Percentiles rank a stretch among this genome's conserved stretches.
Conservation (phyloP, 2,888 invertebrate genomes). For the Eustalomyia histrio region DNA sequence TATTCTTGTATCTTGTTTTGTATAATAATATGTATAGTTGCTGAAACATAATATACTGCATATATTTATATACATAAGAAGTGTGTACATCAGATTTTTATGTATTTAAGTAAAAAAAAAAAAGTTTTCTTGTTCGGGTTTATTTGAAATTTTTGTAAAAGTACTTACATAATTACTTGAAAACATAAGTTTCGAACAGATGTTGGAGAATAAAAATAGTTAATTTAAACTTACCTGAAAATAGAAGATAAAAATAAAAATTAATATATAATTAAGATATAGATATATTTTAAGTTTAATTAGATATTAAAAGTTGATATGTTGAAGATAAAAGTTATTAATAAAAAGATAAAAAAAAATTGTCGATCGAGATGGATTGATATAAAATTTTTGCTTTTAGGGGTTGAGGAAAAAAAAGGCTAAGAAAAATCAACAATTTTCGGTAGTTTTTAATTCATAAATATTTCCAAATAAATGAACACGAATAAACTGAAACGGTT, state of each 20-base stretch:
- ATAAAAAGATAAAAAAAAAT: too few species aligned
- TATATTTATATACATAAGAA: not conserved
- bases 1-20: not conserved
- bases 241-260: conserved; percentile 16
- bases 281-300: too few species aligned
- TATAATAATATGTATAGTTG: not conserved
- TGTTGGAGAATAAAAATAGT: not conserved
- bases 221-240: conserved; percentile 49
- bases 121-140: conserved; percentile 8
- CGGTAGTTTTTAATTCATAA: too few species aligned
- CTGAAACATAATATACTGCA: not conserved
- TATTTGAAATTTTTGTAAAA: not conserved
- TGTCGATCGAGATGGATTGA: too few species aligned
- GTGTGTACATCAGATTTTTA: not conserved
- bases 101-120: conserved; percentile 12
- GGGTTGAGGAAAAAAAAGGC: too few species aligned
- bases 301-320: too few species aligned
- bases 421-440: too few species aligned
- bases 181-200: conserved; percentile 27
- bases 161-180: conserved; percentile 22
- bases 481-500: too few species aligned
- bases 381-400: too few species aligned
- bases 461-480: too few species aligned
- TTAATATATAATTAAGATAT: not conserved
- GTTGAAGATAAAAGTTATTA: too few species aligned